A percentile compares a stretch with the other conserved stretches of the same genome.
Conservation (phyloP, 2,797 vertebrate species). For the Coregonus suidteri region DNA sequence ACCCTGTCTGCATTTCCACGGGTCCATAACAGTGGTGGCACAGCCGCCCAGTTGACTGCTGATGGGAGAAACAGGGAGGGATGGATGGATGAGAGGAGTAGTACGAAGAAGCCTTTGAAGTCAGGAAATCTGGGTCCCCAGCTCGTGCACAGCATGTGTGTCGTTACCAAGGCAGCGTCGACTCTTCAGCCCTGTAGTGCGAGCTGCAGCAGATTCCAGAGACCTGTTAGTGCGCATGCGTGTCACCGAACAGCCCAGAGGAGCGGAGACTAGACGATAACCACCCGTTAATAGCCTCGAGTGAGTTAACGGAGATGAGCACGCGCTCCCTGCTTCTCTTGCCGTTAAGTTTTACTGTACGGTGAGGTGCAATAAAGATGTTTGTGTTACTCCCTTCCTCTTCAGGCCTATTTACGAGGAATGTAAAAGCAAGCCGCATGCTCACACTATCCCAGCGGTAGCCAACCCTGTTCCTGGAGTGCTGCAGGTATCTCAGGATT, state of each 20-base stretch:
- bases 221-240: constrained; percentile 58
- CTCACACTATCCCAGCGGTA: not conserved
- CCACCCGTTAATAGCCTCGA: not conserved
- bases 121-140: constrained; percentile 65
- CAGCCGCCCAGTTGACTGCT: not conserved
- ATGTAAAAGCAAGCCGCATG: not conserved
- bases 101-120: constrained; percentile 61
- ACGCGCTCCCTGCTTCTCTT: not conserved
- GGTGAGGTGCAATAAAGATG: not conserved
- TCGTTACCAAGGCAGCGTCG: constrained; percentile 79
- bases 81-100: constrained; percentile 18
- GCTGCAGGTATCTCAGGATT: too few relatives aligned
- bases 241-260: constrained; percentile 24
- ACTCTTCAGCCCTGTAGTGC: constrained; percentile 27
- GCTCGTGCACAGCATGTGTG: constrained; percentile 60
- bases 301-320: not conserved
- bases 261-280: constrained; percentile 38
- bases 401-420: constrained; percentile 4
- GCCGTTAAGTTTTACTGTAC: not conserved
- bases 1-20: constrained; percentile 31
- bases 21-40: constrained; percentile 29
- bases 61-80: constrained; percentile 15
- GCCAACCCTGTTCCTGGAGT: too few relatives aligned
- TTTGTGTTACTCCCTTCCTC: constrained; percentile 19
- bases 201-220: constrained; percentile 52